A percentile compares a stretch with the other conserved stretches of the same genome.
phyloP scores from a whole-genome alignment of 53 echinoderm and acorn worm species.

The Antedon mediterranea region DNA sequence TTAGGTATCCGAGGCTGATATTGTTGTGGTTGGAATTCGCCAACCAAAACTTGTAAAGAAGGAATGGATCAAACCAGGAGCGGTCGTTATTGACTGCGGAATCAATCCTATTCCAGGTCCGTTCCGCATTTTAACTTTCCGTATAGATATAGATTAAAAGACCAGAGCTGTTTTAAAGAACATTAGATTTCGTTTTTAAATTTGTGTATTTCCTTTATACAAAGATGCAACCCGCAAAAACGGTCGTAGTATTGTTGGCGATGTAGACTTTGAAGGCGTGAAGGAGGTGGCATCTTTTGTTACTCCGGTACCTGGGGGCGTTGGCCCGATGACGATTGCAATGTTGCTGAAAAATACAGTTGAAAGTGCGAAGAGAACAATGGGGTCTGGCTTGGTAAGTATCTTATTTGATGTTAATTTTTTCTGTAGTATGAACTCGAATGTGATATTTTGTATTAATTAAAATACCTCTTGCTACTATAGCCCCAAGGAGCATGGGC shows the following conservation, averaged over 20 bases:
- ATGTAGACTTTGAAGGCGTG: constrained; percentile 71
- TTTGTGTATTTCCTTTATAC: too few relatives aligned
- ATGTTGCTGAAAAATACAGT: constrained; percentile 92
- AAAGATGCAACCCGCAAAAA: constrained; percentile 58
- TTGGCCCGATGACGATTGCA: constrained; percentile 96
- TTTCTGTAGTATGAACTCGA: too few relatives aligned
- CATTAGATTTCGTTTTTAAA: not conserved
- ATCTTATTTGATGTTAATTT: not conserved
- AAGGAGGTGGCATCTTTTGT: constrained; percentile 78
- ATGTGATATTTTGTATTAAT: too few relatives aligned
- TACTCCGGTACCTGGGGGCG: constrained; percentile 95
- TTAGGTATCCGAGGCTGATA: constrained; percentile 67
- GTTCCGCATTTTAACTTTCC: too few relatives aligned
- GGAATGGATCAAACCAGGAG: constrained; percentile 93
- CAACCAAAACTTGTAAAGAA: constrained; percentile 72
- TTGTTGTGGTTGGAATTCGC: constrained; percentile 79
- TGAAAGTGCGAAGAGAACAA: constrained; percentile 68
- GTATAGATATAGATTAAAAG: too few relatives aligned
- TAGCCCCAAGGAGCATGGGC: constrained; percentile 39
- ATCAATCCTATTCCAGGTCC: constrained; percentile 89
- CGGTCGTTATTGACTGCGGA: constrained; percentile 91
- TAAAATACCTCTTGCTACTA: not conserved
- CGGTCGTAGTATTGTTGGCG: constrained; percentile 76
- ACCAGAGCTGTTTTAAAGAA: not conserved
- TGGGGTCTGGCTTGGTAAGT: constrained; percentile 17